These are phyloP conservation scores for Drosophila pectinifera DNA, from an alignment of 1,140 invertebrate species.

Conservation along the genomic window DNA sequence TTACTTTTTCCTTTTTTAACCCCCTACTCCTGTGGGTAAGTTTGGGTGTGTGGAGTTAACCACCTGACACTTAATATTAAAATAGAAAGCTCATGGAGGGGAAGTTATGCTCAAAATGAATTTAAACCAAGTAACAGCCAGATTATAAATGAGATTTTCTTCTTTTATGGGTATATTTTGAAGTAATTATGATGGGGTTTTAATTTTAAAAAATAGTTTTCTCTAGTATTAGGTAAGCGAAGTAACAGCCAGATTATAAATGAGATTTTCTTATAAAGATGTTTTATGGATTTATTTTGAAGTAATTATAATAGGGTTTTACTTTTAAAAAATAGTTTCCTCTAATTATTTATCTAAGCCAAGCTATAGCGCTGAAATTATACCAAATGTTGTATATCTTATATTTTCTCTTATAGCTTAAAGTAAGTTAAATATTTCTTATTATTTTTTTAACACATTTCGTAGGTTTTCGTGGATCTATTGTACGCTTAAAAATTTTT, in stretches of 20 bases:
- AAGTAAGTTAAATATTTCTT: too few species aligned
- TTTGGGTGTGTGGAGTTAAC: constrained; percentile 19
- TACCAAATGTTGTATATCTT: too few species aligned
- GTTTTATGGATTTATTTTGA: neutral
- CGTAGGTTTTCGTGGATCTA: too few species aligned
- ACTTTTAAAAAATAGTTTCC: too few species aligned
- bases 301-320: neutral
- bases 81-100: constrained; percentile 8
- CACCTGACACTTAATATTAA: constrained; percentile 42
- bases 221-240: too few species aligned
- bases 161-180: neutral
- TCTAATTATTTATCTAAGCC: too few species aligned
- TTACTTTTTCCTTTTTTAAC: constrained; percentile 6
- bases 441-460: neutral
- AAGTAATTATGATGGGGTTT: neutral
- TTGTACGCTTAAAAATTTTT: too few species aligned
- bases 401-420: too few species aligned
- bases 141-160: neutral
- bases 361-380: neutral
- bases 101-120: constrained; percentile 3
- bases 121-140: neutral
- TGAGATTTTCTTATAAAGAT: too few species aligned
- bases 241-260: neutral
- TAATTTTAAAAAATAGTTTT: too few species aligned
- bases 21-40: constrained; percentile 4